These are phyloP conservation scores for Ophonus ardosiacus DNA, from an alignment of 2,888 invertebrate species.

Conservation along the genomic window DNA sequence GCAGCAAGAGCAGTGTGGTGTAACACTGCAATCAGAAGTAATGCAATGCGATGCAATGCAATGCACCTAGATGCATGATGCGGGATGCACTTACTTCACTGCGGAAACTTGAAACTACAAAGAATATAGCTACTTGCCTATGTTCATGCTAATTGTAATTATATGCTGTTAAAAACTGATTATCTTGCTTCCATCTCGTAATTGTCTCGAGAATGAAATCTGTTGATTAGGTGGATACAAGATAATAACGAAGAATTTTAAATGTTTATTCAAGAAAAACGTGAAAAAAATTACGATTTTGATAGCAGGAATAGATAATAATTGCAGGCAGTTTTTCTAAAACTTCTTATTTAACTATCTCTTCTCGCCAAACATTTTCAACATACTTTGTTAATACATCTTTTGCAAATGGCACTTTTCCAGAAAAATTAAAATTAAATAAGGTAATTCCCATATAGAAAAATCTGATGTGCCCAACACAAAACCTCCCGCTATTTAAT, in stretches of 20 bases:
- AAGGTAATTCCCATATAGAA: no score
- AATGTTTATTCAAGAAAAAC: not conserved
- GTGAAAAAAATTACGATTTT: no score
- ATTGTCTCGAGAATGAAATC: not conserved
- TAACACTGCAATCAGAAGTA: slow-evolving; percentile 11
- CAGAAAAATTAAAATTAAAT: no score
- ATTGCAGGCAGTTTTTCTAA: no score
- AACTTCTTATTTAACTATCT: no score
- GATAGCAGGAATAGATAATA: no score
- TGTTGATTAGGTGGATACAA: not conserved
- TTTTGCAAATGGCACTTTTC: no score
- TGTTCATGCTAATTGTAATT: slow-evolving; percentile 42
- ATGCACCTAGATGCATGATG: not conserved
- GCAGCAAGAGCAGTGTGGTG: slow-evolving; percentile 1
- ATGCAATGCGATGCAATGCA: no score
- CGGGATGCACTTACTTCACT: not conserved
- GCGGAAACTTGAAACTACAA: slow-evolving; percentile 19
- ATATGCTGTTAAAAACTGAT: slow-evolving; percentile 45
- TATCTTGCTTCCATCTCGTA: slow-evolving; percentile 21
- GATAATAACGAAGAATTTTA: not conserved
- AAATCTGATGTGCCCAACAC: no score
- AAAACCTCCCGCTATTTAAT: no score
- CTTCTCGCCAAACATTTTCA: no score
- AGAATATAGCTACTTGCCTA: slow-evolving; percentile 15
- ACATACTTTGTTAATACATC: no score